Percentiles rank a stretch among this genome's conserved stretches.
These are phyloP conservation scores for Dryomyza anilis DNA, from an alignment of 2,888 invertebrate genomes.

Conservation along the genomic window DNA sequence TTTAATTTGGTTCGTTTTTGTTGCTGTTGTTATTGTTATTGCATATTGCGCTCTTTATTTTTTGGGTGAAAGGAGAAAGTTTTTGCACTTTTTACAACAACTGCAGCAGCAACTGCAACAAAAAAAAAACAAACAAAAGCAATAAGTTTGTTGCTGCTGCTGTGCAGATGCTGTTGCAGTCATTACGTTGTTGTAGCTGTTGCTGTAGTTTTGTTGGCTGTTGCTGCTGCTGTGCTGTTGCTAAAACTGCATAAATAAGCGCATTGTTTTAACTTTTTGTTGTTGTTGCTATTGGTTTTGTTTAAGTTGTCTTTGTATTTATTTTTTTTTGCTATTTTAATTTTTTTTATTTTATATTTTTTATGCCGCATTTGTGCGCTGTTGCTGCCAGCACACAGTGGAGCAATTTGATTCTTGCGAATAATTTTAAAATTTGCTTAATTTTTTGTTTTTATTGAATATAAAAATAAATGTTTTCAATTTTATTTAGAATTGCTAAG, in stretches of 20 bases:
- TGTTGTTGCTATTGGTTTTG: constrained; percentile 5
- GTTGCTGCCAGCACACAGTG: too few species aligned
- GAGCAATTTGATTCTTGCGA: too few species aligned
- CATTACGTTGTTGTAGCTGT: constrained; percentile 19
- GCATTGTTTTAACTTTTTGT: background rate
- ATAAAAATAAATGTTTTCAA: too few species aligned
- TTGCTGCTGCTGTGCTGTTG: background rate
- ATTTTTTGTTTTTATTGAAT: too few species aligned
- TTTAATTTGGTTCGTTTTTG: too few species aligned
- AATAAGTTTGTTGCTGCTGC: background rate
- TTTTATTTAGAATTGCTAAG: too few species aligned
- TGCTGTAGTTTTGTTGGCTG: background rate
- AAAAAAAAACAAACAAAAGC: too few species aligned
- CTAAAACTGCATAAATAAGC: background rate
- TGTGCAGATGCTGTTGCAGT: background rate
- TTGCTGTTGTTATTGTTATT: background rate
- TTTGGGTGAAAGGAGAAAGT: constrained; percentile 6
- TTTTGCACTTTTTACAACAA: background rate
- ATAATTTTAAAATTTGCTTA: too few species aligned
- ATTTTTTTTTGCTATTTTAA: too few species aligned
- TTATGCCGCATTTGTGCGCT: too few species aligned
- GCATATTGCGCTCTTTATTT: background rate
- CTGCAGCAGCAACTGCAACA: too few species aligned
- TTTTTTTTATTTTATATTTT: too few species aligned
- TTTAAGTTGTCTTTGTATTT: background rate